Conservation (phyloP, 2,888 invertebrate genomes). For the Nymphalis urticae region DNA sequence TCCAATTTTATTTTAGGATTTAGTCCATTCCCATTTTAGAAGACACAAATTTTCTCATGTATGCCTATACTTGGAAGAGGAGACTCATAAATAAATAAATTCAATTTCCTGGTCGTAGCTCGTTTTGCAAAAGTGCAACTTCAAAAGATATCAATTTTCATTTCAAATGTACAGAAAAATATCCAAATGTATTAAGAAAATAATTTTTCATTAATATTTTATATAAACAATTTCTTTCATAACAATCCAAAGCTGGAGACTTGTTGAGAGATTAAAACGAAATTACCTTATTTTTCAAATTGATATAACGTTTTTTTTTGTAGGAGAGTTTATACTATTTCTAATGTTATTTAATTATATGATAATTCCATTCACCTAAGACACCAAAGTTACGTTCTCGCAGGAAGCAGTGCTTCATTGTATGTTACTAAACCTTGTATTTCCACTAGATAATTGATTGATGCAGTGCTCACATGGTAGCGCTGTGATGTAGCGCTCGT, state of each 20-base stretch:
- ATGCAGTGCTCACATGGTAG: too few relatives aligned
- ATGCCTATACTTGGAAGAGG: background rate
- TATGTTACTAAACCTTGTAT: too few relatives aligned
- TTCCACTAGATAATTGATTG: too few relatives aligned
- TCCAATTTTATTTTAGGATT: conserved; percentile 1
- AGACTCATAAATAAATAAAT: conserved; percentile 20
- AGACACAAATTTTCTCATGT: conserved; percentile 1
- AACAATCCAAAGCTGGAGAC: conserved; percentile 44
- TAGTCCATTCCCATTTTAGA: background rate
- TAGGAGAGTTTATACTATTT: background rate
- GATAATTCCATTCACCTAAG: background rate
- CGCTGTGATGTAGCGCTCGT: too few relatives aligned
- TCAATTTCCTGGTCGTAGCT: conserved; percentile 18
- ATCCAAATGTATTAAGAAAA: conserved; percentile 30
- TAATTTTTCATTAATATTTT: conserved; percentile 32
- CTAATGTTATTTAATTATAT: background rate
- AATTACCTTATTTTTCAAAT: conserved; percentile 65
- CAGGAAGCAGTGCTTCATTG: too few relatives aligned
- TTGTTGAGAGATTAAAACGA: conserved; percentile 56
- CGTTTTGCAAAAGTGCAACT: conserved; percentile 21
- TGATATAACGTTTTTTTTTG: conserved; percentile 51
- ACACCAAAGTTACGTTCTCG: too few relatives aligned
- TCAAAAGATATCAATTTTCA: conserved; percentile 2
- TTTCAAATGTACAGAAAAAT: conserved; percentile 13
- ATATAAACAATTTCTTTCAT: conserved; percentile 33